Base-by-base conservation (phyloP, 2,888 invertebrate genomes). In the Acronicta psi region DNA sequence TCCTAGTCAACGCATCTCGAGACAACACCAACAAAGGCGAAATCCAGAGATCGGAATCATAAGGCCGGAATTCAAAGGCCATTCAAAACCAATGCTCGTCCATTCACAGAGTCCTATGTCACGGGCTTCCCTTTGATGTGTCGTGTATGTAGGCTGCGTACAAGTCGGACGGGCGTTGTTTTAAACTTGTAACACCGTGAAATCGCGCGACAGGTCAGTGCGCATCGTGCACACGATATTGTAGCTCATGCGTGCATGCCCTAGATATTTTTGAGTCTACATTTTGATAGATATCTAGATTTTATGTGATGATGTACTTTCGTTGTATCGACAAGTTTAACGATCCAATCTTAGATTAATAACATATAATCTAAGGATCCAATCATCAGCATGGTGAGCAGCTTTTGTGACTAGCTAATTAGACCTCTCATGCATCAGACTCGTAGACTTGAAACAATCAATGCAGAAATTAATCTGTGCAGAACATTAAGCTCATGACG, bases 141-240 rank as follows among this genome's bases (percentile, higher is more conserved):
- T 51, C 66, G 43, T 72, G 56, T 52, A 58, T 55, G 44, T 53
- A 51, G 56, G 51, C 66, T 77, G 67, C 69, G 71, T 73, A 66
- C 60, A 54, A 57, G 61, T 73, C 65, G 52, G 54, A 47, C 69
- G 73, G 64, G 52, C 69, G 83, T 83, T 84, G 85, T 87, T 86
- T 86, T 80, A 86, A 85, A 85, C 80, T 84, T 86, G 85, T 73
- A 78, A 73, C 82, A 82, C 83, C 91, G 92, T 92, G 89, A 91
- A 92, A 92, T 91, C 84, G 87, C 73, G 74, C 59, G 77, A 87
- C 91, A 88, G 92, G 91, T 92, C 92, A 92, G 80, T 89, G 89
- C 84, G 87, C 81, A 73, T 64, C 69, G 70, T 80, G 83, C 83
- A 78, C 82, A 82, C 85, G 79, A 82, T 86, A 82, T 72, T 74